Base-by-base conservation (phyloP, 1,140 invertebrate species). In the Diprion similis region DNA sequence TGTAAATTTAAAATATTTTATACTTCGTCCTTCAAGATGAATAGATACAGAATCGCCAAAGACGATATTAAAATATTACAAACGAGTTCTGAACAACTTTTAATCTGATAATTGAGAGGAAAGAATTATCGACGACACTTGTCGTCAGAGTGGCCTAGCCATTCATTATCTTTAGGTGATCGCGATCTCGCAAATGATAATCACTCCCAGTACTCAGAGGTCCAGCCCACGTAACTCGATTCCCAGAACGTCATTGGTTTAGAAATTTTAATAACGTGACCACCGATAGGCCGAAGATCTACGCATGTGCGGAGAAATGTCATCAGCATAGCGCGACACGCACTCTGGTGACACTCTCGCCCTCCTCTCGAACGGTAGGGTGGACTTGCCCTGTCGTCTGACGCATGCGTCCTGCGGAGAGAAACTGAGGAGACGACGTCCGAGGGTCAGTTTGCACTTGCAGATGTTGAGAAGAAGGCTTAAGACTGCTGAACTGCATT, bases 191-290 rank as follows among this genome's bases (percentile, higher is more conserved):
- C 2, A 37, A 37, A 6, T 37, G 24, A 37, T 37, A 37, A 37
- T 6, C 1, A 37, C 24, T 37, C 24, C 24, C 24, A 1, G 24
- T 37, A 37, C 24, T 37, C 2, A 37, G 24, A 37, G 51, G 79
- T 75, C 74, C 77, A 82, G 76, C 80, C 79, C 79, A 77, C 18
- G 37, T 79, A 66, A 64, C 75, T 59, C 70, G 67, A 74, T 76
- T 74, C 78, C 11, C 75, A 70, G 80, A 76, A 83, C 76, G 82
- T 85, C 81, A 87, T 88, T 88, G 87, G 86, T 73, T 86, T 79
- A 78, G 86, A 85, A 87, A 87, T 87, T 87, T 88, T 88, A 87
- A 87, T 87, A 87, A 85, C 82, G 76, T 79, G 76, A 75, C 73
- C 81, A 81, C 79, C 80, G 86, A 87, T 88, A 88, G 87, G 87